Evolutionary conservation across 2,113 vertebrate species (phyloP), one percentile per base, ranked within the genome.

Genomic region (Emydura subglobosa): DNA sequence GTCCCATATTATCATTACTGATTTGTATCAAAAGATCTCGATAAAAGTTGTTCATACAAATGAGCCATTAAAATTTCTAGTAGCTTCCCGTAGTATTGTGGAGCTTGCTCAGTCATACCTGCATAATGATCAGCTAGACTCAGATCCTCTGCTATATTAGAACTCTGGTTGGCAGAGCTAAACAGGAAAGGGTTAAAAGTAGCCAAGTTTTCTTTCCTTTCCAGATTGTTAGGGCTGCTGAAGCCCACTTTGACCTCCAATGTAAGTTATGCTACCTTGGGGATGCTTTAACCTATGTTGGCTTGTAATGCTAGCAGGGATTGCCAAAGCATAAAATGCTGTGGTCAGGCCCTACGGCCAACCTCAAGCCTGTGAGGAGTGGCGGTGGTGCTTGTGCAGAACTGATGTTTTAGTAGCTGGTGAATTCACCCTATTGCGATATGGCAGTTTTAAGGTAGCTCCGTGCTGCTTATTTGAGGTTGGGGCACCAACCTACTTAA

Each of bases 401-500:
- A 59, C 79, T 90, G 79, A 68, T n/a, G 79, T 89, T 92, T 29
- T 1, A 16, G 10, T 91, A 76, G 79, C 53, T 42, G 59, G 65
- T 42, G 84, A 92, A 86, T 95, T 96, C 81, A 34, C n/a, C 31
- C 31, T 65, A 80, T 83, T 86, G 79, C 34, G 68, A 29, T 24
- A 27, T 85, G 57, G 3, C 68, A 54, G 29, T 88, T 79, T 90
- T 39, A 76, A 24, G 51, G 13, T 39, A 94, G 86, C 7, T 79
- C 27, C 19, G 3, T 76, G 22, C 42, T 27, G 25, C 22, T 51
- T 84, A 14, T 50, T 42, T 54, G 86, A 47, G 68, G 85, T 91
- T 68, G 68, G 85, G 83, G 55, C 61, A 80, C 87, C 72, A 82
- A 86, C 89, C 83, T 90, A 83, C 82, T 90, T 94, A 90, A 95